Conservation (phyloP, 2,888 invertebrate genomes). For the Anoncus sp. region DNA sequence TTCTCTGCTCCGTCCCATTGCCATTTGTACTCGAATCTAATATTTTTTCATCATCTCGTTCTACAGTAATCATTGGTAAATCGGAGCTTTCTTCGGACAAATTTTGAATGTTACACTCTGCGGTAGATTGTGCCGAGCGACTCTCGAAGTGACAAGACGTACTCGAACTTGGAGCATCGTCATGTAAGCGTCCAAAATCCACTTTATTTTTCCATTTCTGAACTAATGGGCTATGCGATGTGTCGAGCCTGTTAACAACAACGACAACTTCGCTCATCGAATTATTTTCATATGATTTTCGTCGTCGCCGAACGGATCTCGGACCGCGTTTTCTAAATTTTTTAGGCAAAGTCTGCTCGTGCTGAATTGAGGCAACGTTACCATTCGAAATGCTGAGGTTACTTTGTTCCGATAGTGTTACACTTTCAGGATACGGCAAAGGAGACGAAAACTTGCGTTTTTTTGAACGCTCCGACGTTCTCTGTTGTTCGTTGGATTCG, state of each 20-base stretch:
- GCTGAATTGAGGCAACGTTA: not conserved
- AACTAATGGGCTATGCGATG: constrained; percentile 55
- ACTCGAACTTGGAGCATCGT: not conserved
- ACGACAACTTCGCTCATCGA: constrained; percentile 28
- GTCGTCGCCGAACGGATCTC: not conserved
- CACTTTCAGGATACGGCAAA: not conserved
- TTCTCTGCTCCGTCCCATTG: not conserved
- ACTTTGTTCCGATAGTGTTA: not conserved
- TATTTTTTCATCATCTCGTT: not conserved
- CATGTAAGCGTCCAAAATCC: not conserved
- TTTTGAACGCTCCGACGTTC: not conserved
- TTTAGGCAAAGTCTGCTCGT: not conserved
- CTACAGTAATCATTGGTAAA: not conserved
- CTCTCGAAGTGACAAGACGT: no score
- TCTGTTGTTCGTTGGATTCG: not conserved
- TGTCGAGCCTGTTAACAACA: constrained; percentile 53
- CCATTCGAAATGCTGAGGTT: not conserved
- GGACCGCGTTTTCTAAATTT: not conserved
- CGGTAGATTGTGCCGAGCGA: no score
- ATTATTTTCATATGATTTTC: not conserved
- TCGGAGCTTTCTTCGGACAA: not conserved
- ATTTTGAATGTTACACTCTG: not conserved
- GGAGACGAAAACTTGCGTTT: not conserved
- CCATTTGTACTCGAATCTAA: not conserved
- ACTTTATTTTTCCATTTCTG: constrained; percentile 56